phyloP scores from a whole-genome alignment of 1,140 invertebrate genomes.

The Macrostomum lignano region DNA sequence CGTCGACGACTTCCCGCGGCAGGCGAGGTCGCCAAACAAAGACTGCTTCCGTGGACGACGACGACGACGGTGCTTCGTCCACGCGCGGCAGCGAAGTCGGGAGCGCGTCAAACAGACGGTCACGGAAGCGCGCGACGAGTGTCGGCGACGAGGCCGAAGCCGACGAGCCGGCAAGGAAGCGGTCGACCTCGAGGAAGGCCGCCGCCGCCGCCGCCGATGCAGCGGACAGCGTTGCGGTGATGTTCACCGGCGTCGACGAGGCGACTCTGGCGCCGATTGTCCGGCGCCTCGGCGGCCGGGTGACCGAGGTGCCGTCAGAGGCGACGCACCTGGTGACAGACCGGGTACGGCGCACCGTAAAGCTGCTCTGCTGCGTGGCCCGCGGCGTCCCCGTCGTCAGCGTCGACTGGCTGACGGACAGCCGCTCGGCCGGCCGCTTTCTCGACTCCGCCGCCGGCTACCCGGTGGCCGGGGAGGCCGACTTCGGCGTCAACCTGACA shows the following conservation, averaged over 20 bases:
- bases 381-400: slow-evolving; percentile 17
- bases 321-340: slow-evolving; percentile 20
- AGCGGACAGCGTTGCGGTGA: slow-evolving; percentile 7
- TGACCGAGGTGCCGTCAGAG: slow-evolving; percentile 10
- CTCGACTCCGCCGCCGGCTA: too few species aligned
- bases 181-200: background rate
- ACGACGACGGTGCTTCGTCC: too few species aligned
- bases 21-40: too few species aligned
- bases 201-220: background rate
- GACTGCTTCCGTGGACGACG: too few species aligned
- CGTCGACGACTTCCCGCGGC: too few species aligned
- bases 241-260: slow-evolving; percentile 20
- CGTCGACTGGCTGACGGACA: slow-evolving; percentile 15
- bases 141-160: too few species aligned
- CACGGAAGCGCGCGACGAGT: too few species aligned
- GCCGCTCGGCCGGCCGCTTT: slow-evolving; percentile 15
- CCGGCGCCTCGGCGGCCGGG: slow-evolving; percentile 14
- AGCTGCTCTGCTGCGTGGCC: slow-evolving; percentile 19
- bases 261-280: slow-evolving; percentile 15
- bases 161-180: too few species aligned
- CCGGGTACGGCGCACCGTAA: slow-evolving; percentile 20
- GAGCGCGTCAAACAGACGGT: too few species aligned
- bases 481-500: slow-evolving; percentile 16
- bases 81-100: too few species aligned
- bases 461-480: too few species aligned